A percentile compares a stretch with the other conserved stretches of the same genome.
Conservation (phyloP, 2,797 vertebrate genomes). For the Enteromius treurensis region DNA sequence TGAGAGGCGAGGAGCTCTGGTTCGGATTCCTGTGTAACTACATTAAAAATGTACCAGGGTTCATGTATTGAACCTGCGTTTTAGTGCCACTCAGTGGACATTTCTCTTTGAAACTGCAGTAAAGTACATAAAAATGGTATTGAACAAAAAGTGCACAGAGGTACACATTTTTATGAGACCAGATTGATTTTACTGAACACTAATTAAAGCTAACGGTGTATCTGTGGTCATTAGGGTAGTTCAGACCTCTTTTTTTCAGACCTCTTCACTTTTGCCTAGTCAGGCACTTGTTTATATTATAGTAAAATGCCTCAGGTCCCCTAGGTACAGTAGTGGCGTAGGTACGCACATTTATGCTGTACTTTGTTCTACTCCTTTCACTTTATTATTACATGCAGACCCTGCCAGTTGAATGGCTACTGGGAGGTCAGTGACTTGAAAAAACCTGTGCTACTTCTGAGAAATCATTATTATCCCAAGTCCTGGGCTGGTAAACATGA, state of each 20-base stretch:
- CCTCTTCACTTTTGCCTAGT: background rate
- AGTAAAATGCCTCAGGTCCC: background rate
- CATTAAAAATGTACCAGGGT: too few species aligned
- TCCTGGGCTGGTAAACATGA: slow-evolving; percentile 1
- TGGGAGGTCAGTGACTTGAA: background rate
- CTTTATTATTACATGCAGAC: slow-evolving; percentile 3
- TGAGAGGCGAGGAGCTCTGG: too few species aligned
- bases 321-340: background rate
- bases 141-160: too few species aligned
- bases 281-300: background rate
- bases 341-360: background rate
- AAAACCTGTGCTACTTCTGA: background rate
- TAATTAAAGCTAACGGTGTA: background rate
- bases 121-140: too few species aligned
- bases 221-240: slow-evolving; percentile 9
- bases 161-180: too few species aligned
- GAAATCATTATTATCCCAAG: background rate
- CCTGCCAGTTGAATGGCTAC: background rate
- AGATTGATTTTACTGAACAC: background rate
- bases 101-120: too few species aligned
- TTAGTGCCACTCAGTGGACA: too few species aligned
- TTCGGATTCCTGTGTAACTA: too few species aligned
- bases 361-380: background rate
- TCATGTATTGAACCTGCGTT: too few species aligned
- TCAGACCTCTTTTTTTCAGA: background rate